Base-by-base conservation (phyloP, 2,797 vertebrate species). In the Melanotaenia maccullochi region DNA sequence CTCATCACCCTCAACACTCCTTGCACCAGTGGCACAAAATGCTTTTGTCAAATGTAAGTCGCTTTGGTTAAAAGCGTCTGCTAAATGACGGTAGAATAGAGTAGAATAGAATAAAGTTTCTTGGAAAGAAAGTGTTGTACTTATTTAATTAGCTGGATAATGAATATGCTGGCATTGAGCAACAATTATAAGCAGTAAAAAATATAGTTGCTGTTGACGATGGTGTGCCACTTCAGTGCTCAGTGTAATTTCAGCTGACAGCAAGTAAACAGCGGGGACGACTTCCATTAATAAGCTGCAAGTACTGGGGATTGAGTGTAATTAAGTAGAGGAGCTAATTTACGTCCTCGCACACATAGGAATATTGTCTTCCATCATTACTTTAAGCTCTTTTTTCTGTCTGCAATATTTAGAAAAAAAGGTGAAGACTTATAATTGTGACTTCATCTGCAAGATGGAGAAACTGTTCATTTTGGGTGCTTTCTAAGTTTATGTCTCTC, bases 211-310 rank as follows among this genome's bases (percentile, higher is more conserved):
- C 70, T 36, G 65, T 64, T 60, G 42, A 68, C 72, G 68, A 36
- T 64, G 57, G 55, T 76, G 85, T 78, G 56, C 60, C 82, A 73
- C 71, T 84, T 85, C 54, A 66, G 64, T 70, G 64, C 78, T 79
- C 68, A 33, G 0, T 54, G 68, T 74, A 77, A 85, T 85, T 82
- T 68, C 28, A 80, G 71, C 30, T 72, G 77, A 36, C 54, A 44
- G 71, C 74, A 79, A 81, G 83, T 82, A 81, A 86, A 85, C 79
- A 79, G 44, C 55, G 63, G 59, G 71, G 77, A 84, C 76, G 85
- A 81, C 71, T 80, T 73, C 76, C 79, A 88, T 74, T 68, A 73
- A 86, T 89, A 70, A 81, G 60, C 76, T 60, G 61, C 52, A 61
- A 57, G 24, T 67, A 69, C 47, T 66, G 40, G 24, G 69, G 67